Percentiles rank a stretch among this genome's conserved stretches.
Conservation (phyloP, 2,888 invertebrate genomes). For the Pristionchus entomophagus region DNA sequence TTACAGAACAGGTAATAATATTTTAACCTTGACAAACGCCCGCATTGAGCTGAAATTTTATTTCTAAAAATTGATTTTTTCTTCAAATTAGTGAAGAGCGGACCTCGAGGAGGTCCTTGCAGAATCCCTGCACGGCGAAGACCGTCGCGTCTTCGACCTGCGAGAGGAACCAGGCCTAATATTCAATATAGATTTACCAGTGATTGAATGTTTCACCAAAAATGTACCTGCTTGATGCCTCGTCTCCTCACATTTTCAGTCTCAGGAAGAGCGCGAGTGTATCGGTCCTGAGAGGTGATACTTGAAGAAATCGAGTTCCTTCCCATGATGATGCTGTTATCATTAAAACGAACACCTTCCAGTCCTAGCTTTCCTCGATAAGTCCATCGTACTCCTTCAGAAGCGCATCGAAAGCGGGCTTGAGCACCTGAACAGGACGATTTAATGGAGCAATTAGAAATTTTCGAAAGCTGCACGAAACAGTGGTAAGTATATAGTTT, state of each 20-base stretch:
- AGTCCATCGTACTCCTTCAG: slow-evolving; percentile 65
- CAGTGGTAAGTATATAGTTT: too few relatives aligned
- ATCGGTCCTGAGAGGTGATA: slow-evolving; percentile 91
- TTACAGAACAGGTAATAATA: too few relatives aligned
- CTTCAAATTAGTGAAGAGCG: not conserved
- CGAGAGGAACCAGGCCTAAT: too few relatives aligned
- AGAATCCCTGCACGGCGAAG: slow-evolving; percentile 95
- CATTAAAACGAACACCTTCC: slow-evolving; percentile 50
- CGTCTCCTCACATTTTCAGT: slow-evolving; percentile 92
- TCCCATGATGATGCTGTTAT: not conserved
- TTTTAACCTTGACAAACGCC: too few relatives aligned
- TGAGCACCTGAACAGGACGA: slow-evolving; percentile 54
- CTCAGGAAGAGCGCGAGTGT: slow-evolving; percentile 93
- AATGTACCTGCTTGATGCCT: slow-evolving; percentile 85
- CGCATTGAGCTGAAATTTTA: too few relatives aligned
- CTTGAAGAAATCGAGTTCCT: not conserved
- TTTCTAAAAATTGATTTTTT: too few relatives aligned
- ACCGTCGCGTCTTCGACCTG: slow-evolving; percentile 91
- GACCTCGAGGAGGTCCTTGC: slow-evolving; percentile 92
- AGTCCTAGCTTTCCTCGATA: slow-evolving; percentile 57
- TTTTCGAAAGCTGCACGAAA: too few relatives aligned
- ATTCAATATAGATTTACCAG: slow-evolving; percentile 50
- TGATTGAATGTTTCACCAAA: not conserved
- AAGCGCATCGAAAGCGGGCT: slow-evolving; percentile 60
- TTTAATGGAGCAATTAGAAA: too few relatives aligned